These are phyloP conservation scores for Eupithecia exiguata DNA, from an alignment of 2,888 invertebrate genomes.

Conservation along the genomic window DNA sequence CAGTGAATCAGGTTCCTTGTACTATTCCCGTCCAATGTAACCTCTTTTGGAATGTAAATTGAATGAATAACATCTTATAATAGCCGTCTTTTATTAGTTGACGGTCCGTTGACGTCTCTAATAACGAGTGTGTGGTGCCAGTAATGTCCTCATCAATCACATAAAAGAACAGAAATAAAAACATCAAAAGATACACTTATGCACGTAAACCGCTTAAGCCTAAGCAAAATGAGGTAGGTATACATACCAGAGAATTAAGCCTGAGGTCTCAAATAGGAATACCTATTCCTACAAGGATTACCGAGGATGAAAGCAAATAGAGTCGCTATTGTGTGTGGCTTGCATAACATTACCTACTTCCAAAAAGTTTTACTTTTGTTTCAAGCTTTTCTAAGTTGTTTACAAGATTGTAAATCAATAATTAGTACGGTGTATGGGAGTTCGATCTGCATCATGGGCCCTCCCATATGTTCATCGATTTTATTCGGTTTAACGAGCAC, in stretches of 20 bases:
- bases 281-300: not conserved
- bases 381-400: not conserved
- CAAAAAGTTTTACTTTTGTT: not conserved
- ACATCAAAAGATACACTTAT: conserved; percentile 7
- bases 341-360: not conserved
- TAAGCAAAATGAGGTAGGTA: not conserved
- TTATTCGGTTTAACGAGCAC: not conserved
- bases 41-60: conserved; percentile 60
- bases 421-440: not conserved
- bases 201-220: not conserved
- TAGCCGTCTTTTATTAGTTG: conserved; percentile 34
- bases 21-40: conserved; percentile 63
- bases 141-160: conserved; percentile 22
- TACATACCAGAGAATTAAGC: not conserved
- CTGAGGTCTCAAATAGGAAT: not conserved
- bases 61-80: conserved; percentile 40
- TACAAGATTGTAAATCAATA: not conserved
- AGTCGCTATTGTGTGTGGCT: not conserved
- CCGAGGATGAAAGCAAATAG: not conserved
- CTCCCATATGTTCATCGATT: not conserved
- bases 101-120: conserved; percentile 30
- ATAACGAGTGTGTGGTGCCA: conserved; percentile 22
- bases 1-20: conserved; percentile 66
- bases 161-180: conserved; percentile 11
- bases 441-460: not conserved